A percentile compares a stretch with the other conserved stretches of the same genome.
phyloP scores from a whole-genome alignment of 2,888 invertebrate genomes.

The Drosophila koepferae region DNA sequence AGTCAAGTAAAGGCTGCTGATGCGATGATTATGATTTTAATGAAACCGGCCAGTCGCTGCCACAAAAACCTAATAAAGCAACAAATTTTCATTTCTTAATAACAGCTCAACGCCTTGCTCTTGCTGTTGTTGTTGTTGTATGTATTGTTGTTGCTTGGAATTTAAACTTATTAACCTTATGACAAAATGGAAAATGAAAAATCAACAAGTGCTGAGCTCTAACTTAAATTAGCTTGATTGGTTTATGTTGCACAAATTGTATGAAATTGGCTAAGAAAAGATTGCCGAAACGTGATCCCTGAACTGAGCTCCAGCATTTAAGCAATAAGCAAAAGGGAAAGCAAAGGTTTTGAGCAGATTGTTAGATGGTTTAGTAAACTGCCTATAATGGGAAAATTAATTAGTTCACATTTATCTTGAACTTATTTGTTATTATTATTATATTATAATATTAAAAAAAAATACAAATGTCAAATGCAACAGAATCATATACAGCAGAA shows the following conservation, averaged over 20 bases:
- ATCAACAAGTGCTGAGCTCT: constrained; percentile 49
- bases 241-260: constrained; percentile 34
- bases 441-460: neutral
- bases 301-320: constrained; percentile 9
- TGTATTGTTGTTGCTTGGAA: constrained; percentile 34
- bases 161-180: constrained; percentile 70
- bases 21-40: constrained; percentile 54
- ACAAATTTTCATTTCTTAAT: constrained; percentile 81
- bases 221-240: constrained; percentile 45
- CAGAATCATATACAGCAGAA: too few relatives aligned
- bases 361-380: neutral
- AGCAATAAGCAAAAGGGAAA: neutral
- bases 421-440: neutral
- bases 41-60: constrained; percentile 28
- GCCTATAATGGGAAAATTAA: neutral
- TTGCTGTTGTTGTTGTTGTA: constrained; percentile 14
- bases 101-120: constrained; percentile 38
- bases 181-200: constrained; percentile 44
- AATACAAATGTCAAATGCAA: too few relatives aligned
- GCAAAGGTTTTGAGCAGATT: neutral
- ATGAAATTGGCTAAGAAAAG: constrained; percentile 13
- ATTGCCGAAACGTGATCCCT: constrained; percentile 16
- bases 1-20: constrained; percentile 54
- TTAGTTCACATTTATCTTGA: too few relatives aligned
- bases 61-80: constrained; percentile 71